Evolutionary conservation across 1,140 invertebrate genomes (phyloP).

Genomic region (Brachionus asplanchnoidis): DNA sequence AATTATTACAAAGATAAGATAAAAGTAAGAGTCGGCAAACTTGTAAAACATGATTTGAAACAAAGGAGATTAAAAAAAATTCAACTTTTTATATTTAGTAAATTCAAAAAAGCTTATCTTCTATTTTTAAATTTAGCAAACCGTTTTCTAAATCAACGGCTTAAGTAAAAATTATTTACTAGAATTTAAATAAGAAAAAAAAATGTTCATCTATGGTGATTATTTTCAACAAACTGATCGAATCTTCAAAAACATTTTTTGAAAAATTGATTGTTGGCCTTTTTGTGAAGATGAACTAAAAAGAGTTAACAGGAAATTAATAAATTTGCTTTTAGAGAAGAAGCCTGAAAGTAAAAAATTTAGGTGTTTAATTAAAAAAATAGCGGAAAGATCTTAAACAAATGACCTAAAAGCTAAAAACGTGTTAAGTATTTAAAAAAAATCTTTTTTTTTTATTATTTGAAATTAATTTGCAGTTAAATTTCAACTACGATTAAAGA

Average conservation of each 20-base stretch:
- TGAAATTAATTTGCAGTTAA: neutral
- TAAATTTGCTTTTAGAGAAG: neutral
- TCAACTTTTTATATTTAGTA: no score
- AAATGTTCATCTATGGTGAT: no score
- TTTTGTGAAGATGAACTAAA: neutral
- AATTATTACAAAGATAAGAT: neutral
- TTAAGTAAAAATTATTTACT: neutral
- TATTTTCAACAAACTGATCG: neutral
- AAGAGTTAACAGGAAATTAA: neutral
- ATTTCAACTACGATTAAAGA: neutral
- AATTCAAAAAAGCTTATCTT: neutral
- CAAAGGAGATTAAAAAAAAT: neutral
- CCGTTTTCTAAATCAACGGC: neutral
- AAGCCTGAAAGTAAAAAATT: neutral
- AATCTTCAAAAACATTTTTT: neutral
- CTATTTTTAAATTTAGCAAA: neutral
- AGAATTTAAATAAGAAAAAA: neutral
- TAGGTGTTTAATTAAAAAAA: neutral
- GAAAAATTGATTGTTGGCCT: neutral
- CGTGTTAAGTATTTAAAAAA: neutral
- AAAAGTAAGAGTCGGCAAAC: neutral
- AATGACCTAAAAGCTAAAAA: neutral
- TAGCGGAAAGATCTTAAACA: neutral
- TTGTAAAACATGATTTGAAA: neutral
- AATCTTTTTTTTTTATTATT: neutral